phyloP scores from a whole-genome alignment of 92 coral and sea anemone species.

The Siderastrea radians region DNA sequence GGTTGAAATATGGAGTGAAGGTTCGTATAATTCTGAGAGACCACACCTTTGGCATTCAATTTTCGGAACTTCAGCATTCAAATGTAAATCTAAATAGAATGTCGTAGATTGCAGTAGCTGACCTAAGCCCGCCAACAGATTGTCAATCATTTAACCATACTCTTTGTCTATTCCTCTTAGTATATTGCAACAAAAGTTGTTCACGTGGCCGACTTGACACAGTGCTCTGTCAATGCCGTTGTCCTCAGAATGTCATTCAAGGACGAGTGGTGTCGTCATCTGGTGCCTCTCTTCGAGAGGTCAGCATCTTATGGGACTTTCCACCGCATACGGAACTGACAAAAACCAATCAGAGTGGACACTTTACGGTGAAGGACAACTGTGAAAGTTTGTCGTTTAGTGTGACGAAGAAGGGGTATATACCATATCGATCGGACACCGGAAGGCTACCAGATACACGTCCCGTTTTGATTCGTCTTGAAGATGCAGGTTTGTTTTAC shows the following conservation, averaged over 20 bases:
- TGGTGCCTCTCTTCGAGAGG: slow-evolving; percentile 16
- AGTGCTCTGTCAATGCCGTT: background rate
- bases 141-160: background rate
- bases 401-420: slow-evolving; percentile 6
- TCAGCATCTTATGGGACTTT: background rate
- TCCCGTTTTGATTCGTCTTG: background rate
- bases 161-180: background rate
- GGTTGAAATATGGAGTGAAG: too few species aligned
- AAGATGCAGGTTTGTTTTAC: slow-evolving; percentile 8
- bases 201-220: slow-evolving; percentile 1
- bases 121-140: too few species aligned
- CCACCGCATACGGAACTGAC: slow-evolving; percentile 7
- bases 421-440: background rate
- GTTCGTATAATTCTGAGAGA: too few species aligned
- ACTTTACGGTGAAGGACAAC: slow-evolving; percentile 2
- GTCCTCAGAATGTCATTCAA: background rate
- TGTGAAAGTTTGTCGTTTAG: background rate
- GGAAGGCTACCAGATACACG: background rate
- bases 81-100: too few species aligned
- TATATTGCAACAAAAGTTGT: slow-evolving; percentile 10
- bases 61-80: too few species aligned
- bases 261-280: slow-evolving; percentile 17
- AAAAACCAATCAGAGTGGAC: slow-evolving; percentile 26
- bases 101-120: too few species aligned
- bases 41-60: too few species aligned